phyloP scores from a whole-genome alignment of 2,113 vertebrate species.

The Lontra canadensis region DNA sequence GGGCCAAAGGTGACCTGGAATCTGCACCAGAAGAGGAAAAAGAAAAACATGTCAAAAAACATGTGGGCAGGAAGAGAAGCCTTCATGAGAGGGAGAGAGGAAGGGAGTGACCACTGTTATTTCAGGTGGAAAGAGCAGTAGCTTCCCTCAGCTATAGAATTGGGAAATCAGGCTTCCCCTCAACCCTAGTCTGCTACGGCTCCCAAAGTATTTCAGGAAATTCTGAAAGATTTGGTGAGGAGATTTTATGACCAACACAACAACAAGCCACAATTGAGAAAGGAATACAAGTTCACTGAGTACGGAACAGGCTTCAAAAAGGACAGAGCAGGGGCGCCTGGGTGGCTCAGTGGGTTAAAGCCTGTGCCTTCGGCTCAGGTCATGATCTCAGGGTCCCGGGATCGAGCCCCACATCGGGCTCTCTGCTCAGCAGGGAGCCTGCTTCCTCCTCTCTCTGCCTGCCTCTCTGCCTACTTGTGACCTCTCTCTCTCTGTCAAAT shows the following conservation, averaged over 20 bases:
- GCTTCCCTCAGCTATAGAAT: not conserved
- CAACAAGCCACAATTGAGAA: not conserved
- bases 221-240: not conserved
- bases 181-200: not conserved
- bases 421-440: too few relatives aligned
- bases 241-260: not conserved
- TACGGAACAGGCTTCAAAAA: not conserved
- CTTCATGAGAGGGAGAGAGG: not conserved
- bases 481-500: too few relatives aligned
- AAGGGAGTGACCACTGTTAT: too few relatives aligned
- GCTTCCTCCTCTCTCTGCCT: too few relatives aligned
- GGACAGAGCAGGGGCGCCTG: too few relatives aligned
- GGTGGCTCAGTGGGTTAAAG: too few relatives aligned
- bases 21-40: accelerated
- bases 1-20: not conserved
- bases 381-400: too few relatives aligned
- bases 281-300: not conserved
- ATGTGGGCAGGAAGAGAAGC: not conserved
- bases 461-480: too few relatives aligned
- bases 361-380: too few relatives aligned
- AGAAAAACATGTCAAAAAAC: too few relatives aligned
- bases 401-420: too few relatives aligned
- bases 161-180: not conserved
- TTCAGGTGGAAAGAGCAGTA: not conserved
- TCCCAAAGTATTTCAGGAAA: not conserved